Evolutionary conservation across 1,140 invertebrate species (phyloP), one percentile per base, ranked within the genome.

Genomic region (Cheumatopsyche charites): DNA sequence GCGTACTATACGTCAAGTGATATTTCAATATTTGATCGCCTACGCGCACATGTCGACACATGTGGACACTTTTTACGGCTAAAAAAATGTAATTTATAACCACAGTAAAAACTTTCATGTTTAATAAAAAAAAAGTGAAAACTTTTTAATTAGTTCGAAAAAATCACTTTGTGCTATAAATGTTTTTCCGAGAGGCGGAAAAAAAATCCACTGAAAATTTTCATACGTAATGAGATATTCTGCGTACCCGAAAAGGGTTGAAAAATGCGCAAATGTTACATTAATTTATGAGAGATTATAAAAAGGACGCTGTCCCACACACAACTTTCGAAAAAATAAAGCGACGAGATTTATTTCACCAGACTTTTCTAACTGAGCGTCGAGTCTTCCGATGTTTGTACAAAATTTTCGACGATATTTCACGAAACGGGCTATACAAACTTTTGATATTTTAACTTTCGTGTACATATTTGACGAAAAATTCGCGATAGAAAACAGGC

Each of bases 251-350:
- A 58, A 58, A 58, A 58, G 55, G 55, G 55, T 58, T 58, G 55
- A 58, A 58, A 58, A 58, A 58, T 58, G 55, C 19, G 55, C 55
- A 58, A 58, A 58, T 58, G 55, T 58, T 58, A 58, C 55, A 58
- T 58, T 58, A 58, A 58, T 58, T 58, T 58, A 58, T 58, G 55
- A 58, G 55, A 58, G 55, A 58, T 58, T 58, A 58, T 58, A 58
- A 58, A 58, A 58, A 58, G 55, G 55, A 58, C 55, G 12, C 19
- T 58, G 55, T 58, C 55, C 55, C 23, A 17, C 55, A n/a, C 23
- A 25, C 21, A 58, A 58, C 55, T 58, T 58, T 58, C 23, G 21
- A 5, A 58, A 58, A 58, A 58, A 58, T 58, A 58, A 58, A 58
- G 55, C 55, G 55, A 7, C 17, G 55, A 58, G 55, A 58, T 58